phyloP scores from a whole-genome alignment of 2,113 vertebrate species.

The Grammomys surdaster region DNA sequence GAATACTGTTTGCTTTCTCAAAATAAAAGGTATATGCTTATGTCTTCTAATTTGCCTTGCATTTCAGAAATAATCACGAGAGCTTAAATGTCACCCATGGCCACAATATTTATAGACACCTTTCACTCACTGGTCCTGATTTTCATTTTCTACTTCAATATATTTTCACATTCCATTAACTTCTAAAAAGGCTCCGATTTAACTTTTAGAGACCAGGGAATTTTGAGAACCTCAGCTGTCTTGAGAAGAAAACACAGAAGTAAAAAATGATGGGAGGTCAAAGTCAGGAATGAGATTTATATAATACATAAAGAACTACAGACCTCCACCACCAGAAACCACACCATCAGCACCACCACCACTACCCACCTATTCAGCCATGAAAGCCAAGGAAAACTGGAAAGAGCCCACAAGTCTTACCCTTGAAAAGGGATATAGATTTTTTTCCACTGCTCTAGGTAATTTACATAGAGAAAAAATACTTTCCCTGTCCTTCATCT shows the following conservation, averaged over 20 bases:
- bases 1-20: background rate
- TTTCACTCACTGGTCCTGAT: constrained; percentile 32
- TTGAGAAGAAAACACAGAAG: background rate
- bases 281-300: constrained; percentile 28
- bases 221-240: background rate
- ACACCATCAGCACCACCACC: background rate
- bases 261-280: constrained; percentile 29
- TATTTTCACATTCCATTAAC: constrained; percentile 3
- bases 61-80: constrained; percentile 43
- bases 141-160: constrained; percentile 49
- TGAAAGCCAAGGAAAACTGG: constrained; percentile 24
- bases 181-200: constrained; percentile 16
- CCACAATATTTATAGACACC: constrained; percentile 21
- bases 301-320: constrained; percentile 21
- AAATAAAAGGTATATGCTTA: background rate
- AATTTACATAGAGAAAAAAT: constrained; percentile 49
- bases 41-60: background rate
- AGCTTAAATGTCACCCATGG: background rate
- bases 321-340: too few species aligned
- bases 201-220: background rate
- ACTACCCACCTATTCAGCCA: background rate
- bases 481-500: background rate
- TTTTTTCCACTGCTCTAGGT: constrained; percentile 47
- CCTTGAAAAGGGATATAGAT: background rate
- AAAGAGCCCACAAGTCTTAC: constrained; percentile 20